These are phyloP conservation scores for Rhodophaea formosa DNA, from an alignment of 2,888 invertebrate genomes.

Conservation along the genomic window DNA sequence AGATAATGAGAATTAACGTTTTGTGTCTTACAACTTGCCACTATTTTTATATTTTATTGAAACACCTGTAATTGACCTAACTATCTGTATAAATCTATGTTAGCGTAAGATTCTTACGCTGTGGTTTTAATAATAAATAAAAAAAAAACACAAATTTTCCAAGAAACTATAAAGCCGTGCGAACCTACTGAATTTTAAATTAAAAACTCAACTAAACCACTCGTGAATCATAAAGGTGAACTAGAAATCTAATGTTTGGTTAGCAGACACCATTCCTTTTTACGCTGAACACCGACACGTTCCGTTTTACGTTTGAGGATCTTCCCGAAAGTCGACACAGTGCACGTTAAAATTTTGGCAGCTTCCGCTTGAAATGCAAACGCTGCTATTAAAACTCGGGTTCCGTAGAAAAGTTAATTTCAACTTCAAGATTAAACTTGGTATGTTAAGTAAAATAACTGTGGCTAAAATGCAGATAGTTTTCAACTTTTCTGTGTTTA, in stretches of 20 bases:
- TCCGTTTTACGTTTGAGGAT: constrained; percentile 3
- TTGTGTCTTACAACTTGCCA: too few species aligned
- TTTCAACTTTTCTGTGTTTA: too few species aligned
- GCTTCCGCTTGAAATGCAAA: neutral
- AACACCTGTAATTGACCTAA: too few species aligned
- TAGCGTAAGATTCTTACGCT: too few species aligned
- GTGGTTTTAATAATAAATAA: too few species aligned
- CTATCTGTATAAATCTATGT: too few species aligned
- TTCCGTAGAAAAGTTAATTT: constrained; percentile 4
- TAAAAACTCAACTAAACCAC: neutral
- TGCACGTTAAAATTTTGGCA: constrained; percentile 11
- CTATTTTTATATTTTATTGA: too few species aligned
- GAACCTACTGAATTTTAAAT: neutral
- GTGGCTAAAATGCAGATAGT: neutral
- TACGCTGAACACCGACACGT: neutral
- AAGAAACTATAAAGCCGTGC: too few species aligned
- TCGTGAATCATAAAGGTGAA: constrained; percentile 5
- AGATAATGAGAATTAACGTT: too few species aligned
- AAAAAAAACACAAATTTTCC: too few species aligned
- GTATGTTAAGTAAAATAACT: neutral
- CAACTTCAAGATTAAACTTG: neutral
- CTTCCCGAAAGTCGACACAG: constrained; percentile 24
- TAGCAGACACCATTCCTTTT: constrained; percentile 8
- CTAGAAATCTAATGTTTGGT: constrained; percentile 11
- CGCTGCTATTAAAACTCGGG: neutral